phyloP scores from a whole-genome alignment of 2,113 vertebrate genomes.

The Vanacampus margaritifer region DNA sequence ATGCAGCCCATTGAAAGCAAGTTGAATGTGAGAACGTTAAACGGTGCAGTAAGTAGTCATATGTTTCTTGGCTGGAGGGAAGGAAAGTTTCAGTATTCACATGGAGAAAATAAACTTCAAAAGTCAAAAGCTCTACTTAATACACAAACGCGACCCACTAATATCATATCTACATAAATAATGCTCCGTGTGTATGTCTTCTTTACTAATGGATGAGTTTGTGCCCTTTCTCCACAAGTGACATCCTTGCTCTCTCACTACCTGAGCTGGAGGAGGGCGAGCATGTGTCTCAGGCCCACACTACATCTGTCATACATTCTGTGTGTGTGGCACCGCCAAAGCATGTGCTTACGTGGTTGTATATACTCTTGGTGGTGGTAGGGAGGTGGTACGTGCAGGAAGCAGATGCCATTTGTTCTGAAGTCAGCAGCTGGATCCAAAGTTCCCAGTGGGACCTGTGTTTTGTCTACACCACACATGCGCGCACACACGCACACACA shows the following conservation, averaged over 20 bases:
- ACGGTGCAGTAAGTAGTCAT: neutral
- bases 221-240: neutral
- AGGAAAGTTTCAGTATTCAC: neutral
- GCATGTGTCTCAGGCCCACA: conserved; percentile 56
- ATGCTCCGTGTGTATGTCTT: neutral
- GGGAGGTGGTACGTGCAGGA: conserved; percentile 28
- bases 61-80: neutral
- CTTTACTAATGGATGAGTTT: conserved; percentile 2
- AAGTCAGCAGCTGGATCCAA: conserved; percentile 64
- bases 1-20: conserved; percentile 1
- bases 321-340: conserved; percentile 32
- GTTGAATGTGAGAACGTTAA: conserved; percentile 5
- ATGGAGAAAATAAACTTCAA: neutral
- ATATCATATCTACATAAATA: neutral
- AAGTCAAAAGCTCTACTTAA: neutral
- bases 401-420: conserved; percentile 61
- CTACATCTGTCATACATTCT: conserved; percentile 51
- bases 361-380: conserved; percentile 35
- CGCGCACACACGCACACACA: conserved; percentile 22
- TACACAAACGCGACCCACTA: neutral
- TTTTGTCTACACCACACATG: conserved; percentile 37
- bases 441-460: conserved; percentile 51
- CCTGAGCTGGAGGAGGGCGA: conserved; percentile 50
- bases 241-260: conserved; percentile 29
- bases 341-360: conserved; percentile 25